Evolutionary conservation across 2,888 invertebrate genomes (phyloP).

Genomic region (Caradrina clavipalpis): DNA sequence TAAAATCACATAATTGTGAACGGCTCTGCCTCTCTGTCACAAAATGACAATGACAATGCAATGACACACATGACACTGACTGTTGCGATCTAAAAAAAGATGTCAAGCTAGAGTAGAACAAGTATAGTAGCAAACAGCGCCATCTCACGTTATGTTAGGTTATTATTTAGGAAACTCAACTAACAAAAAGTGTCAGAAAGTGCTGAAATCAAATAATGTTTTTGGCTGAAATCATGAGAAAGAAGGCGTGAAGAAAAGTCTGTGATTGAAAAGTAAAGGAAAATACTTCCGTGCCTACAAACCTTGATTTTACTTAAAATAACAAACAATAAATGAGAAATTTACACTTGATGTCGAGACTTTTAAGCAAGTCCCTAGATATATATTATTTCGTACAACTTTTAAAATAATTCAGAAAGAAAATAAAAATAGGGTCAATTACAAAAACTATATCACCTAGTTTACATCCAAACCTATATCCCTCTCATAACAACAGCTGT

Average conservation of each 20-base stretch:
- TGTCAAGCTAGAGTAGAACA: background rate
- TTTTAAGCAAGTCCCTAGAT: no score
- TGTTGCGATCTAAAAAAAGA: background rate
- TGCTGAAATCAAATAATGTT: no score
- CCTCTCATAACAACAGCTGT: conserved; percentile 76
- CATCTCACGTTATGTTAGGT: background rate
- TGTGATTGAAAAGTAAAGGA: no score
- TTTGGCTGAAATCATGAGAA: no score
- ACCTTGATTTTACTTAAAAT: no score
- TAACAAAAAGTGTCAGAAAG: no score
- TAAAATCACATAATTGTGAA: conserved; percentile 35
- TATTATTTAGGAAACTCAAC: background rate
- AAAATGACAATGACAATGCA: conserved; percentile 38
- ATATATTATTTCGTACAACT: no score
- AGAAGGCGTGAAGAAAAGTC: no score
- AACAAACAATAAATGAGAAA: no score
- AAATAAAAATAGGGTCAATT: no score
- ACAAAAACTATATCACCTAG: background rate
- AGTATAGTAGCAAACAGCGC: conserved; percentile 2
- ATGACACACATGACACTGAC: background rate
- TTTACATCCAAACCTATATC: background rate
- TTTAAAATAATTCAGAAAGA: background rate
- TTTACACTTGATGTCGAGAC: no score
- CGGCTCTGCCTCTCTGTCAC: conserved; percentile 22
- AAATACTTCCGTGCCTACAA: no score